Base-by-base conservation (phyloP, 2,113 vertebrate species). In the Promerops cafer region DNA sequence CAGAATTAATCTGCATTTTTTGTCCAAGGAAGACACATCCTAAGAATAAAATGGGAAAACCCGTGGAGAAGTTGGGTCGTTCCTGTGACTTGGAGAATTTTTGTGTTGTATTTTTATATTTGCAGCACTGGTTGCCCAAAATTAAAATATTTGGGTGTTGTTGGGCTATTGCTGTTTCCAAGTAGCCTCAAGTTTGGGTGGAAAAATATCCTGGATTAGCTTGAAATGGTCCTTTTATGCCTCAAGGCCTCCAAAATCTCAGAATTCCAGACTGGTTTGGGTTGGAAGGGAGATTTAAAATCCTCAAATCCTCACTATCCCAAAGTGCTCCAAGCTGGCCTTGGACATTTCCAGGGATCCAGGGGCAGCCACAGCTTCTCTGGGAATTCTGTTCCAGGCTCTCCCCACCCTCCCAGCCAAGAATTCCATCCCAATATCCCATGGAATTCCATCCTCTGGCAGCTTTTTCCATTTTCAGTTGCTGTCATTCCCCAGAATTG, bases 301-400 rank as follows among this genome's bases (percentile, higher is more conserved):
- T 19, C 22, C 44, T 26, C 6, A 30, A 28, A 16, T 42, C 3
- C 3, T 9, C 75, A n/a, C 24, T 1, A 0, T 6, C 40, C 64
- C 65, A 78, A 11, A 17, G 1, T 13, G 33, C 63, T 45, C 63
- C 72, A 61, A 0, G 0, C 47, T n/a, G 47, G 24, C 30, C 21
- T 35, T 40, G 75, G 75, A 0, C 57, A 42, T 16, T 79, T 0
- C 40, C 86, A 37, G 50, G 37, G 42, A 37, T 39, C 26, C 83
- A 75, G 70, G 42, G 3, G 24, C 60, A 71, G 30, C 49, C 75
- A 3, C 50, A 72, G 27, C 42, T 23, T 0, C 18, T 57, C 76
- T 81, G 68, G 68, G 44, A 31, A 37, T 2, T 31, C 68, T 9
- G 4, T 44, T 3, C 64, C 84, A 47, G 39, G 3, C 2, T 13